Evolutionary conservation across 2,797 vertebrate genomes (phyloP), one percentile per base, ranked within the genome.

Genomic region (Cuculus canorus): DNA sequence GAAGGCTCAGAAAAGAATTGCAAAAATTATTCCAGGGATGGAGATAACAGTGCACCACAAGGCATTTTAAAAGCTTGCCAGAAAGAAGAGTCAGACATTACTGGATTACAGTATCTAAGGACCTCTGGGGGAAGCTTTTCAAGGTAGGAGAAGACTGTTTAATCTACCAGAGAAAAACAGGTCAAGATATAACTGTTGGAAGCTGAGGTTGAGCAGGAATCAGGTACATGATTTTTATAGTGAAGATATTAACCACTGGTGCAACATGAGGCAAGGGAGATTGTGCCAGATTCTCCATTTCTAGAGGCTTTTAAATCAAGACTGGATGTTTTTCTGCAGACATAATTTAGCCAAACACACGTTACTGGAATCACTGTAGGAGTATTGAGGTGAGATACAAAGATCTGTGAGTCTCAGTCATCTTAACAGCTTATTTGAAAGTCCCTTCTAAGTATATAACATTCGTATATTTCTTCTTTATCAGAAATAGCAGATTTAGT

Each of bases 1-100:
- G 68, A 65, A 83, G 53, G n/a, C 57, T 92, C 59, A 76, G 52
- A 90, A 93, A 94, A 90, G 53, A 78, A 33, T 35, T 60, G 60
- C 0, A 2, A 75, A 85, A 86, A 86, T 43, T 70, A 85, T 93
- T 86, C 53, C 63, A 69, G 32, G 28, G 32, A 45, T 93, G 53
- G 69, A 90, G 91, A 91, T 64, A 91, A 65, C 24, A 47, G 57
- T 64, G 45, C 41, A 87, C 57, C 82, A 90, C 53, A 39, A 92
- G 56, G 69, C 65, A 75, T 81, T 91, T 85, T 75, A 43, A 88
- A 83, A 78, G 7, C 57, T 91, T 78, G 30, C 47, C 79, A 81
- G 61, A 63, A 86, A 87, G 53, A 87, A 64, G 39, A 82, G 54
- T 83, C 61, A 57, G 85, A 54, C 16, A 9, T 86, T 71, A 81